Base-by-base conservation (phyloP, 2,113 vertebrate genomes). In the Pholis gunnellus region DNA sequence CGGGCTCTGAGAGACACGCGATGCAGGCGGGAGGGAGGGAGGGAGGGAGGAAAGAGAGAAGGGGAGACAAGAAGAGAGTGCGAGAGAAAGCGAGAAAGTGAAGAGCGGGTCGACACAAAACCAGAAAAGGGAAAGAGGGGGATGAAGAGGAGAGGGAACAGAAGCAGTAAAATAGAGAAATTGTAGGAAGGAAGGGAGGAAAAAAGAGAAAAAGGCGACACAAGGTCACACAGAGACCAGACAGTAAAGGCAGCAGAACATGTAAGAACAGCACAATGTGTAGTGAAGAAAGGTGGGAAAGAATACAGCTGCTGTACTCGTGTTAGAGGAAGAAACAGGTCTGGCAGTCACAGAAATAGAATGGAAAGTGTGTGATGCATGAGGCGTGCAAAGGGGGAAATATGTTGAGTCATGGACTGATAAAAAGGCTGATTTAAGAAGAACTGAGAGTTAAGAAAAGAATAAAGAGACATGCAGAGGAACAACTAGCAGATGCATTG, bases 1-100 rank as follows among this genome's bases (percentile, higher is more conserved):
- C 83, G 65, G 94, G 90, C 90, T 95, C 95, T 96, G 94, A 86
- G 94, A 86, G 82, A 82, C 75, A 63, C 78, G 72, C 25, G 34
- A 73, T 40, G 68, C 46, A 79, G 70, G 86, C 31, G 38, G 77
- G 82, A 9, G 17, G 66, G 65, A 13, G 25, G 52, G 14, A 71
- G 68, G 50, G n/a, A 27, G 46, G 46, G 15, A 48, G 38, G 9
- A 9, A 9, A 40, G 40, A 60, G 54, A 2, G 27, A 52, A 54
- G 11, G 27, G 59, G 14, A 67, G 29, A 52, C 29, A 17, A 56
- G 74, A 76, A 52, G 13, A 59, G 6, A 79, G 25, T 25, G 29
- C 20, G 25, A 85, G 56, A 77, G 40, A 68, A 57, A 59, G 72
- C 27, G 1, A 75, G 72, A 70, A 64, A 42, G 68, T 81, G 40